These are phyloP conservation scores for Pentalonia nigronervosa DNA, from an alignment of 1,140 invertebrate genomes.

Conservation along the genomic window DNA sequence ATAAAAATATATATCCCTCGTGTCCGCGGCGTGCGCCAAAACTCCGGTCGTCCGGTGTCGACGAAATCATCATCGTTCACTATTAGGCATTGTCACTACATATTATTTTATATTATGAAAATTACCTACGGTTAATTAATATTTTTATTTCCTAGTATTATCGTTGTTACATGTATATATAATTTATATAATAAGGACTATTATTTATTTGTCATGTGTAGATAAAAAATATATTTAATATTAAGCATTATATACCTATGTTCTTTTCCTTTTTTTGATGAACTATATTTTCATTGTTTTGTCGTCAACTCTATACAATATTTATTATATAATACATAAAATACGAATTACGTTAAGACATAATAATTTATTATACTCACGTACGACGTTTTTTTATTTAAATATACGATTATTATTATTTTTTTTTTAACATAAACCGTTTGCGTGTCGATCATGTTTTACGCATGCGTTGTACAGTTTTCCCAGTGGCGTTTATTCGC, in stretches of 20 bases:
- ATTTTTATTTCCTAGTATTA: background rate
- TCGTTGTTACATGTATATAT: background rate
- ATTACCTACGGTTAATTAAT: background rate
- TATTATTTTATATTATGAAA: background rate
- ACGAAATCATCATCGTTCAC: too few species aligned
- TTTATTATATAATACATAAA: background rate
- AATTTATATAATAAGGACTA: background rate
- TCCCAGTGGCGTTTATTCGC: background rate
- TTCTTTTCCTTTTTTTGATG: background rate
- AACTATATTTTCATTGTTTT: background rate
- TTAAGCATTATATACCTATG: background rate
- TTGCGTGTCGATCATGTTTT: background rate
- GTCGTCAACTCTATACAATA: background rate
- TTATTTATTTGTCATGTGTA: background rate
- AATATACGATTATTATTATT: conserved; percentile 22
- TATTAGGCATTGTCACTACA: background rate
- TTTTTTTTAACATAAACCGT: background rate
- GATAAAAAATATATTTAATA: background rate
- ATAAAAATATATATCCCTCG: background rate
- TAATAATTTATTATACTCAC: background rate
- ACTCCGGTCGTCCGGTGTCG: background rate
- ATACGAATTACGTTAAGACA: background rate
- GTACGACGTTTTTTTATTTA: background rate
- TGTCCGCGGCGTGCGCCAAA: background rate
- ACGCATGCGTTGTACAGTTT: background rate